Evolutionary conservation across 1,140 invertebrate genomes (phyloP).

Genomic region (Mactra quadrangularis): DNA sequence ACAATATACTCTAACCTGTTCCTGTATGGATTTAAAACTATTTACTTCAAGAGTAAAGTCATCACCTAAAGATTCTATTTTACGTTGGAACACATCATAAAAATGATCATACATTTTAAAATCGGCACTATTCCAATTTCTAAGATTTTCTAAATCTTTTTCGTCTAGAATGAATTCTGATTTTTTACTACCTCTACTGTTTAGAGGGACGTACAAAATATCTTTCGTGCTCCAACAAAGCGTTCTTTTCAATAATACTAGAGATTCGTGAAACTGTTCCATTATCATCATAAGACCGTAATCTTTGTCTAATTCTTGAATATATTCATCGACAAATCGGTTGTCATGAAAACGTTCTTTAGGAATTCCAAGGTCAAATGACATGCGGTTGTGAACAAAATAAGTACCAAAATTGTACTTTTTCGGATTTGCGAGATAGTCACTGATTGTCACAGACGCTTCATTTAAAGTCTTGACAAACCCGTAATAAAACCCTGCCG

Average conservation of each 20-base stretch:
- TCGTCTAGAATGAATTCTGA: constrained; percentile 60
- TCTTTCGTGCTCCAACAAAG: constrained; percentile 79
- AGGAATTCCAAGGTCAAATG: constrained; percentile 74
- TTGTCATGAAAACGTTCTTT: constrained; percentile 58
- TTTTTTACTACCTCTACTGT: constrained; percentile 62
- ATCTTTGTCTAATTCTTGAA: constrained; percentile 71
- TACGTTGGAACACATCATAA: constrained; percentile 57
- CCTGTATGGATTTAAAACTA: constrained; percentile 66
- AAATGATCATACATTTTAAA: constrained; percentile 73
- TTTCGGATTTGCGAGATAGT: constrained; percentile 56
- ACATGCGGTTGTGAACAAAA: constrained; percentile 74
- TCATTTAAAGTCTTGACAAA: constrained; percentile 41
- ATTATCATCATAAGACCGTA: constrained; percentile 76
- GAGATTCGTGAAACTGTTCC: constrained; percentile 79
- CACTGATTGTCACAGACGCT: not conserved
- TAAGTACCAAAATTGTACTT: constrained; percentile 7
- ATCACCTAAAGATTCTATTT: constrained; percentile 59
- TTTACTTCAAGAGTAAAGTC: constrained; percentile 71
- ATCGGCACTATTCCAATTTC: constrained; percentile 68
- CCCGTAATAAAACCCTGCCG: constrained; percentile 72
- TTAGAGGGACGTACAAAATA: constrained; percentile 76
- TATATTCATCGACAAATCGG: constrained; percentile 58
- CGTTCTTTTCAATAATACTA: constrained; percentile 72
- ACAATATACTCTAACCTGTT: constrained; percentile 66
- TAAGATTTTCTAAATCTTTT: constrained; percentile 57